phyloP scores from a whole-genome alignment of 1,140 invertebrate genomes.

The Coelopa frigida region DNA sequence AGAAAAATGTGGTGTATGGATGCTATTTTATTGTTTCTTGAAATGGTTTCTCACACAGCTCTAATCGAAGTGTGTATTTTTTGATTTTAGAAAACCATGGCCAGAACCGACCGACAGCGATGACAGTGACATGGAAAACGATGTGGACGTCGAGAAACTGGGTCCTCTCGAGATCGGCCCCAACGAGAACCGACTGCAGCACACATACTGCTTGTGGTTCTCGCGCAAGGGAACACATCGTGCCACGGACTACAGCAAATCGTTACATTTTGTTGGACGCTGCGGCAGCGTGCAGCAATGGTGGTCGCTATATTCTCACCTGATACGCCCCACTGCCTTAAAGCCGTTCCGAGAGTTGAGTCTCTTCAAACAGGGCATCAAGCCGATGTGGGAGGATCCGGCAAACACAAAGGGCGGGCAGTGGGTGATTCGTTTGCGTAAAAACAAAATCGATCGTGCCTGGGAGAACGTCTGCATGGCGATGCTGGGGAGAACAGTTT shows the following conservation, averaged over 20 bases:
- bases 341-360: constrained; percentile 90
- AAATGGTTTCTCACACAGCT: too few species aligned
- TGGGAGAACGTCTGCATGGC: constrained; percentile 99
- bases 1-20: too few species aligned
- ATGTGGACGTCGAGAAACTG: constrained; percentile 43
- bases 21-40: too few species aligned
- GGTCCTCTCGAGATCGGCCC: constrained; percentile 54
- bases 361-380: constrained; percentile 96
- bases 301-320: constrained; percentile 90
- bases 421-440: constrained; percentile 90
- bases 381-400: constrained; percentile 97
- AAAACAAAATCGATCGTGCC: constrained; percentile 89
- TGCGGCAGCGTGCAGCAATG: constrained; percentile 91
- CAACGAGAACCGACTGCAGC: constrained; percentile 72
- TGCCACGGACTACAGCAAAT: constrained; percentile 42
- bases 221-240: constrained; percentile 40
- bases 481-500: constrained; percentile 97
- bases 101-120: constrained; percentile 39
- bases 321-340: constrained; percentile 81
- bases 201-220: constrained; percentile 75
- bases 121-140: constrained; percentile 42
- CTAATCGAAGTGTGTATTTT: too few species aligned
- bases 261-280: constrained; percentile 58
- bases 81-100: too few species aligned
- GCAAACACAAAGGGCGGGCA: constrained; percentile 94